A percentile compares a stretch with the other conserved stretches of the same genome.
phyloP scores from a whole-genome alignment of 2,113 vertebrate genomes.

The Rana temporaria region DNA sequence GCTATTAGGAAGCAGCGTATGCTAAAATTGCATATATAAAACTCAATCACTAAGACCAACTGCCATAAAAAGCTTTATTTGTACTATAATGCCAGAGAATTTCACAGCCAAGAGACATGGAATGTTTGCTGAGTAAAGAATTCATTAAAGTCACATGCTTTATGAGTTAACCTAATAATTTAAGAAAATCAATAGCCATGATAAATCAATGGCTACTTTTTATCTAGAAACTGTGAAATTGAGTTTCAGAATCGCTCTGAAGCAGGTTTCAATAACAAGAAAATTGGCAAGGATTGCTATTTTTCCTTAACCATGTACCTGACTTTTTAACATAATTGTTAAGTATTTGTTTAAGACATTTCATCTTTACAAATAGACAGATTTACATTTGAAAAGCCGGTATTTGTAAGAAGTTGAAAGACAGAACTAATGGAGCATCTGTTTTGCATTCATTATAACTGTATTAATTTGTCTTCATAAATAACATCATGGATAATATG shows the following conservation, averaged over 20 bases:
- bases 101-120: slow-evolving; percentile 51
- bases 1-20: slow-evolving; percentile 30
- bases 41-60: slow-evolving; percentile 40
- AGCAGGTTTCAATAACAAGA: slow-evolving; percentile 32
- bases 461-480: slow-evolving; percentile 56
- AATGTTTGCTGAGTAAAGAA: slow-evolving; percentile 57
- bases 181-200: slow-evolving; percentile 54
- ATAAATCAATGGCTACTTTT: slow-evolving; percentile 57
- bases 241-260: slow-evolving; percentile 38
- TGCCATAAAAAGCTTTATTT: slow-evolving; percentile 53
- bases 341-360: slow-evolving; percentile 48
- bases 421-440: slow-evolving; percentile 46
- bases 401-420: slow-evolving; percentile 51
- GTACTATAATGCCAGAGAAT: slow-evolving; percentile 27
- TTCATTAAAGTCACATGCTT: slow-evolving; percentile 53
- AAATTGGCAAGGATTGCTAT: slow-evolving; percentile 2
- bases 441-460: slow-evolving; percentile 48
- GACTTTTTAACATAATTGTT: slow-evolving; percentile 45
- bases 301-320: background rate
- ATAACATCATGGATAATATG: slow-evolving; percentile 53
- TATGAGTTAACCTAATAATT: slow-evolving; percentile 56
- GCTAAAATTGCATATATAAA: slow-evolving; percentile 46
- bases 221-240: slow-evolving; percentile 47
- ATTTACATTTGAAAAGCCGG: slow-evolving; percentile 55
- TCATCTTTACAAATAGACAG: slow-evolving; percentile 41